These are phyloP conservation scores for Standfussiana lucernea DNA, from an alignment of 2,888 invertebrate genomes.

Conservation along the genomic window DNA sequence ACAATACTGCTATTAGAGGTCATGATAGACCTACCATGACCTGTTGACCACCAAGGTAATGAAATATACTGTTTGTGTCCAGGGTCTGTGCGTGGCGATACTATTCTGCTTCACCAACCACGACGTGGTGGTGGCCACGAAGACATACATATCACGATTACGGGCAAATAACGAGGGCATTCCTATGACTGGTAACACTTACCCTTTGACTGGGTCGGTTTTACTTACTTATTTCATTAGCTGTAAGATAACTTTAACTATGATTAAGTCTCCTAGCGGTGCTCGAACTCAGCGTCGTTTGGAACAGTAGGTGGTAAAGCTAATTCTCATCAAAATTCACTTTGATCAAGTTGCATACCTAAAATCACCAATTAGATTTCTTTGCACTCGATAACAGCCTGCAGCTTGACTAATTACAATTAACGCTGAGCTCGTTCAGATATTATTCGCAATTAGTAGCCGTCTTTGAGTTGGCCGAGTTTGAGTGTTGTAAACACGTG, in stretches of 20 bases:
- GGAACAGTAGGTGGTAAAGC: slow-evolving; percentile 45
- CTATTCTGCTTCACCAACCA: slow-evolving; percentile 94
- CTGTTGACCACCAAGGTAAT: not conserved
- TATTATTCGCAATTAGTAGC: slow-evolving; percentile 29
- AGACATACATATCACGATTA: slow-evolving; percentile 83
- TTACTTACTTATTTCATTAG: slow-evolving; percentile 58
- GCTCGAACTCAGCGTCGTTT: slow-evolving; percentile 46
- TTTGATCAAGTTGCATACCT: slow-evolving; percentile 30
- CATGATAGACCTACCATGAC: not conserved
- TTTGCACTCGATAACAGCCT: slow-evolving; percentile 21
- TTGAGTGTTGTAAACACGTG: not conserved
- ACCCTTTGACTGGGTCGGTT: slow-evolving; percentile 66
- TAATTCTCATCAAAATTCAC: slow-evolving; percentile 50
- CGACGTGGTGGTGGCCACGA: slow-evolving; percentile 91
- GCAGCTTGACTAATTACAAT: slow-evolving; percentile 44
- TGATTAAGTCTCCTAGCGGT: slow-evolving; percentile 36
- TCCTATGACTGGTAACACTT: slow-evolving; percentile 79
- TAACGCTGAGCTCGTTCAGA: slow-evolving; percentile 52
- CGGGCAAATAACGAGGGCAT: slow-evolving; percentile 76
- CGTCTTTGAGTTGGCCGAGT: slow-evolving; percentile 10
- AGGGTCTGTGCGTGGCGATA: slow-evolving; percentile 93
- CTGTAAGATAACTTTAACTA: slow-evolving; percentile 45
- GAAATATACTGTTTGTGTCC: slow-evolving; percentile 23
- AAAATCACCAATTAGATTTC: slow-evolving; percentile 38
- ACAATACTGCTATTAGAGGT: not conserved